Percentiles rank a stretch among this genome's conserved stretches.
phyloP scores from a whole-genome alignment of 2,888 invertebrate genomes.

The Agriopis leucophaearia region DNA sequence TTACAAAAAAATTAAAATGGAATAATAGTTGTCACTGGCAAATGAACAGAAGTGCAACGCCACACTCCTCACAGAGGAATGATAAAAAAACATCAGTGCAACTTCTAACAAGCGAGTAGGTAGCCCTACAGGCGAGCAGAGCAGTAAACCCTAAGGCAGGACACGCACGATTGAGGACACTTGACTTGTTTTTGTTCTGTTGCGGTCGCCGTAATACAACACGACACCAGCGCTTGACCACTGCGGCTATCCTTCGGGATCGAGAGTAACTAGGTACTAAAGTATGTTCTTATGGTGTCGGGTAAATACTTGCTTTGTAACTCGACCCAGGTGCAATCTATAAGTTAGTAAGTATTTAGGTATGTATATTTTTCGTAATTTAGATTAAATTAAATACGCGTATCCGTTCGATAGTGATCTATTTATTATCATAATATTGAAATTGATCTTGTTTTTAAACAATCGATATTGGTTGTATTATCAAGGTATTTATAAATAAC shows the following conservation, averaged over 20 bases:
- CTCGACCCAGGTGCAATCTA: not conserved
- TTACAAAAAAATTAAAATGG: too few relatives aligned
- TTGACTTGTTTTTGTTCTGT: constrained; percentile 81
- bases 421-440: constrained; percentile 28
- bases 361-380: not conserved
- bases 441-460: constrained; percentile 20
- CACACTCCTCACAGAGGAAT: not conserved
- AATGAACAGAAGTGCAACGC: too few relatives aligned
- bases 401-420: constrained; percentile 18
- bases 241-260: constrained; percentile 48
- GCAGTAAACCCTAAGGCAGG: constrained; percentile 66
- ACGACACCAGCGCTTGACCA: constrained; percentile 60
- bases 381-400: constrained; percentile 5
- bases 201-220: constrained; percentile 83
- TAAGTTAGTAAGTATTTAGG: not conserved
- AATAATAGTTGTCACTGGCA: not conserved
- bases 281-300: constrained; percentile 29
- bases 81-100: too few relatives aligned
- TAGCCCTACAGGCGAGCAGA: constrained; percentile 61
- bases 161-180: constrained; percentile 85
- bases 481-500: constrained; percentile 5
- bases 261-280: constrained; percentile 40
- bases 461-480: constrained; percentile 25
- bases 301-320: constrained; percentile 9
- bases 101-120: not conserved